Conservation (phyloP, 2,113 vertebrate species). For the Cyprinodon variegatus region DNA sequence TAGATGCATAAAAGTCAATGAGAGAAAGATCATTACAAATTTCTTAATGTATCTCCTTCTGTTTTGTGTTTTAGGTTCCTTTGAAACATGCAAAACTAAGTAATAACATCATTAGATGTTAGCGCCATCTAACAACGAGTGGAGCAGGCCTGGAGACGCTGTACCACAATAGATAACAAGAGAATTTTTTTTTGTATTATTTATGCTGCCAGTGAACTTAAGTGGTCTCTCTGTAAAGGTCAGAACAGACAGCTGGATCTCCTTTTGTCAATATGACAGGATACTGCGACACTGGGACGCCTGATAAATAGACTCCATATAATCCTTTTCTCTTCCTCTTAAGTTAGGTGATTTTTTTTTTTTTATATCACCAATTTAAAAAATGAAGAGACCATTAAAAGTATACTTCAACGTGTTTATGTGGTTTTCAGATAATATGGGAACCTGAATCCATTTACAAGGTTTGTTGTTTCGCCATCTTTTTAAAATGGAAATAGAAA, state of each 20-base stretch:
- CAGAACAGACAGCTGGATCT: slow-evolving; percentile 13
- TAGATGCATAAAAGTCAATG: too few relatives aligned
- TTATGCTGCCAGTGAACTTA: slow-evolving; percentile 12
- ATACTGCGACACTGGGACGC: background rate
- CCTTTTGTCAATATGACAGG: background rate
- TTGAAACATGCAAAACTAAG: background rate
- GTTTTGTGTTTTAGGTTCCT: too few relatives aligned
- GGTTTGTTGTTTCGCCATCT: background rate
- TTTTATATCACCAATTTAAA: background rate
- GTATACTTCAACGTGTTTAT: background rate
- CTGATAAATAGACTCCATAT: slow-evolving; percentile 4
- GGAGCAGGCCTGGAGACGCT: background rate
- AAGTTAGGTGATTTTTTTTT: background rate
- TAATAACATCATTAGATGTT: background rate
- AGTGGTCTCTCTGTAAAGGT: slow-evolving; percentile 33
- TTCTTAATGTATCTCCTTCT: too few relatives aligned
- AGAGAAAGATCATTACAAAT: too few relatives aligned
- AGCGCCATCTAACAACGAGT: background rate
- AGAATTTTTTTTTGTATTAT: slow-evolving; percentile 5
- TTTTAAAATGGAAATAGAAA: background rate
- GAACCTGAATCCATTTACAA: background rate
- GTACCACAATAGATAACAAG: background rate
- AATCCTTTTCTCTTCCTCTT: background rate
- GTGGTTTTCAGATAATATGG: background rate
- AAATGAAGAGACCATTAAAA: background rate